Evolutionary conservation across 2,888 invertebrate species (phyloP).

Genomic region (Aphidoletes aphidimyza): DNA sequence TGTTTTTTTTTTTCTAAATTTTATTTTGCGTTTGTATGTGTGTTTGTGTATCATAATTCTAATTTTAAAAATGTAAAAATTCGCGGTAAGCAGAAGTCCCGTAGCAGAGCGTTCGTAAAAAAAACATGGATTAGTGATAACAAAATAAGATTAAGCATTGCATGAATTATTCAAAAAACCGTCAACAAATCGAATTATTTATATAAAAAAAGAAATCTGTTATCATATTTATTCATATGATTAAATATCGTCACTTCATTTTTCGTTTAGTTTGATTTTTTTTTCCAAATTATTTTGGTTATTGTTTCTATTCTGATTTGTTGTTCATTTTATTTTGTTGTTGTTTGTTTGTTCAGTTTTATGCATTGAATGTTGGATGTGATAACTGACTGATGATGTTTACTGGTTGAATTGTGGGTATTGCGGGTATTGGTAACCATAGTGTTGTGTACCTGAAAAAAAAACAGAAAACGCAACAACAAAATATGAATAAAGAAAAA

Average conservation of each 20-base stretch:
- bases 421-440: conserved; percentile 75
- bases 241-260: not conserved
- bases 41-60: not conserved
- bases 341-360: not conserved
- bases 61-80: not conserved
- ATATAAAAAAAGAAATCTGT: not conserved
- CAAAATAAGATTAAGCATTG: not conserved
- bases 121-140: conserved; percentile 6
- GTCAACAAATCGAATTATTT: not conserved
- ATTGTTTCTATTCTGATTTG: not conserved
- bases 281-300: too few species aligned
- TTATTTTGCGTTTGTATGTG: too few species aligned
- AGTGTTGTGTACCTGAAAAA: conserved; percentile 88
- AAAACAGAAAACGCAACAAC: too few species aligned
- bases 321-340: not conserved
- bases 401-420: conserved; percentile 20
- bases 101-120: conserved; percentile 11
- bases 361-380: too few species aligned
- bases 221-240: too few species aligned
- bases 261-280: not conserved
- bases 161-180: not conserved
- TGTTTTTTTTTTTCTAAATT: not conserved
- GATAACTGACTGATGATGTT: too few species aligned
- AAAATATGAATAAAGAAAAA: too few species aligned
- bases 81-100: conserved; percentile 23